Evolutionary conservation across 92 coral and sea anemone species (phyloP).

Genomic region (Epizoanthus scotinus): DNA sequence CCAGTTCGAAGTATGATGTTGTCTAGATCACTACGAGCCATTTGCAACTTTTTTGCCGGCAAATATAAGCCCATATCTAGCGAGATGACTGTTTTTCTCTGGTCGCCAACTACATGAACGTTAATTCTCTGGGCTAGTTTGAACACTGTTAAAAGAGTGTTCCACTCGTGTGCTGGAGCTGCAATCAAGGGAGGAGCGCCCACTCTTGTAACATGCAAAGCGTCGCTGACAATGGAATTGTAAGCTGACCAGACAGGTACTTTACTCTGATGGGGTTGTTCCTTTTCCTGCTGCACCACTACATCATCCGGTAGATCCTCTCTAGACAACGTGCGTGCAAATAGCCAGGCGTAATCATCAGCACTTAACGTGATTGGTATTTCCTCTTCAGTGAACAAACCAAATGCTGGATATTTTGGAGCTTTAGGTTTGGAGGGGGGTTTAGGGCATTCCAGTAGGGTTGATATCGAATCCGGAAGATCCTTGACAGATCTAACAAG

Average conservation of each 20-base stretch:
- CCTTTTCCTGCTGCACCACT: no score
- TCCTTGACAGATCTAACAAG: slow-evolving; percentile 54
- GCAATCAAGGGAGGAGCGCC: slow-evolving; percentile 54
- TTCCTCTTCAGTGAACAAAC: no score
- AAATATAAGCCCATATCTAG: slow-evolving; percentile 46
- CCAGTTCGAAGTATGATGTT: slow-evolving; percentile 51
- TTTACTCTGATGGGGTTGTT: no score
- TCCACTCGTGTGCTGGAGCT: slow-evolving; percentile 57
- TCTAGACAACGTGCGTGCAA: no score
- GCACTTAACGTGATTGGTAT: no score
- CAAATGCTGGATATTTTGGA: neutral
- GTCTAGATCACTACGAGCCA: slow-evolving; percentile 44
- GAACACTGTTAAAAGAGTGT: slow-evolving; percentile 47
- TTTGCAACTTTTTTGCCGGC: slow-evolving; percentile 50
- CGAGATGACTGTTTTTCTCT: slow-evolving; percentile 47
- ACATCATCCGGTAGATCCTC: no score
- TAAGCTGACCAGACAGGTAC: slow-evolving; percentile 64
- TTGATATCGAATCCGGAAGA: slow-evolving; percentile 53
- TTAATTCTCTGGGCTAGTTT: slow-evolving; percentile 47
- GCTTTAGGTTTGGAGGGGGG: slow-evolving; percentile 54
- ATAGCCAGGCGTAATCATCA: no score
- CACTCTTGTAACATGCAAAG: slow-evolving; percentile 43
- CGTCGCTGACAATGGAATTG: slow-evolving; percentile 45
- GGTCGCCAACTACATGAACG: slow-evolving; percentile 34
- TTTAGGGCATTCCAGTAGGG: slow-evolving; percentile 57